Base-by-base conservation (phyloP, 2,113 vertebrate genomes). In the Megalops atlanticus region DNA sequence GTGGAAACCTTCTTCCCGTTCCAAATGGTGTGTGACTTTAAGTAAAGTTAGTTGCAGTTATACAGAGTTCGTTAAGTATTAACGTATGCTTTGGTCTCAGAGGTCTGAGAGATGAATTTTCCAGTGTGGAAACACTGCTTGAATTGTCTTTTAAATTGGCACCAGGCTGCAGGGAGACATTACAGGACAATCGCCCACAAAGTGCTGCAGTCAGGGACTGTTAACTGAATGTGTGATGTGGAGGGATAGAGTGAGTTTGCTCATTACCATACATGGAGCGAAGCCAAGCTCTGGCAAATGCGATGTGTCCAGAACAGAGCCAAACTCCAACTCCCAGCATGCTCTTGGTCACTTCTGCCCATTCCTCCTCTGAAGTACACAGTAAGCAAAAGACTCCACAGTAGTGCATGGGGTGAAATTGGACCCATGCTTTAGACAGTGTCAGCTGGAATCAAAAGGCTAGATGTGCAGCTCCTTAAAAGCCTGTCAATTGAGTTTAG, bases 391-490 rank as follows among this genome's bases (percentile, higher is more conserved):
- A 45, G 36, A 24, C 38, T 68, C 40, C 38, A 68, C 21, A 36
- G 31, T 24, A 27, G 58, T 70, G 38, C 40, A 43, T 33, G 39
- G 58, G 76, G 49, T 36, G 38, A 64, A 16, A 68, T 21, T 52
- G 58, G 54, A 68, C 24, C 52, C n/a, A 70, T 79, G 77, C 41
- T 45, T 38, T 8, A 33, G n/a, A 47, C 21, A 21, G n/a, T 49
- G 33, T 54, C 70, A 58, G 14, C 45, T 49, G 49, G 39, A 58
- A 54, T 11, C 77, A n/a, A 45, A 72, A 73, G 49, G 80, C 47
- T 43, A 80, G 79, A 83, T 84, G 27, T 84, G 77, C 80, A 85
- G 85, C 33, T 21, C 33, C 45, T 74, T 80, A 52, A 80, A 80
- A 80, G 69, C 40, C 68, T 24, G 12, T 18, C 27, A 52, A 80